Base-by-base conservation (phyloP, 2,797 vertebrate genomes). In the Sebastes oblongus region DNA sequence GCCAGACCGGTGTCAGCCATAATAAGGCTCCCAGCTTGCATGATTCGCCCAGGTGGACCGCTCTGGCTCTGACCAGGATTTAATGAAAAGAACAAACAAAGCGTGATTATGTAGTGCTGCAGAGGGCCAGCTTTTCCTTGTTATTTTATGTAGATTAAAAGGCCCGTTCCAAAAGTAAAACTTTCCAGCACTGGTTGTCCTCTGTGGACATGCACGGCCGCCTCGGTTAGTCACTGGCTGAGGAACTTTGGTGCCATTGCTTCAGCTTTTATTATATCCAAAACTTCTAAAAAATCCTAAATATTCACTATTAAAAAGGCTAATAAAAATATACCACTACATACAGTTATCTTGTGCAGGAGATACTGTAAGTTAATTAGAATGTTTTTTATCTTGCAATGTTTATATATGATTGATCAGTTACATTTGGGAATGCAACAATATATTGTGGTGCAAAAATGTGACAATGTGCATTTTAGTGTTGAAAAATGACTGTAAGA, bases 31-130 rank as follows among this genome's bases (percentile, higher is more conserved):
- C 66, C 70, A 72, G 88, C 86, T 59, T 34, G 74, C 64, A 73
- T 66, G 66, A 78, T 89, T 89, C 90, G 89, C 86, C 92, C 93
- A 94, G 89, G 91, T 94, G 92, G 88, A 92, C 78, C 12, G 18
- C 74, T 89, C 84, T 91, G 90, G 83, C 88, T 82, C 81, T 32
- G 84, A 71, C 22, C 8, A 65, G 54, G 69, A 77, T 77, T 86
- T 88, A 84, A 89, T 86, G 68, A 77, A 89, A 79, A 92, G 78
- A 85, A 80, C 81, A 92, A 93, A 94, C 81, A 92, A 88, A 86
- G 90, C 83, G 29, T 80, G 87, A 91, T 91, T 93, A 81, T 91
- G 83, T 61, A 39, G 87, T 24, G 77, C 78, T 70, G 81, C 78
- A 36, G 52, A 61, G 59, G 66, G 80, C 89, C 86, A 78, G 79